These are phyloP conservation scores for Tenthredo scrophulariae DNA, from an alignment of 2,888 invertebrate species.

Conservation along the genomic window DNA sequence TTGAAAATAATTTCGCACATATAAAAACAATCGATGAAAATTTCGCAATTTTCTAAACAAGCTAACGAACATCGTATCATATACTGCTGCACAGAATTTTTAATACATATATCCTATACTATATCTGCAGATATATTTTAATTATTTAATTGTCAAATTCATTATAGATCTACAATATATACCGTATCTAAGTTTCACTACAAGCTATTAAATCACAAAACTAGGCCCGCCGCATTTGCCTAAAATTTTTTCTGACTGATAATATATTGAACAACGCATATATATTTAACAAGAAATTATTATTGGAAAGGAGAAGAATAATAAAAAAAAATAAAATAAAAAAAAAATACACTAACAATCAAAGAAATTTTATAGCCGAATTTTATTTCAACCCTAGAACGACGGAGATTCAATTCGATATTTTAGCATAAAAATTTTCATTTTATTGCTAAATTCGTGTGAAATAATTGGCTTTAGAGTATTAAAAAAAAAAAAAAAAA, in stretches of 20 bases:
- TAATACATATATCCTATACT: not conserved
- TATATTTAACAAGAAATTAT: not conserved
- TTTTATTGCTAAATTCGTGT: not conserved
- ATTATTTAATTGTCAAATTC: constrained; percentile 9
- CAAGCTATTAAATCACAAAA: not conserved
- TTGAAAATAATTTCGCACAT: constrained; percentile 26
- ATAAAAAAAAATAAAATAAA: too few species aligned
- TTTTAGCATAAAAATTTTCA: not conserved
- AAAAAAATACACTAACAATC: not conserved
- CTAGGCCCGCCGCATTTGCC: not conserved
- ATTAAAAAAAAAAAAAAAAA: not conserved
- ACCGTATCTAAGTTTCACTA: not conserved
- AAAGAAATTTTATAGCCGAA: not conserved
- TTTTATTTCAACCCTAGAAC: not conserved
- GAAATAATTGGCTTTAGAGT: not conserved
- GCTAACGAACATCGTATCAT: not conserved
- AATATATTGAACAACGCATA: not conserved
- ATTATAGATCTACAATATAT: not conserved
- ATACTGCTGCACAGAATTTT: not conserved
- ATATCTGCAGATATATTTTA: not conserved
- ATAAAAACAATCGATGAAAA: not conserved
- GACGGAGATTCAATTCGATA: not conserved
- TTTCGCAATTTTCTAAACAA: not conserved
- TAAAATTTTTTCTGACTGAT: not conserved
- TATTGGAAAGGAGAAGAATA: not conserved